phyloP scores from a whole-genome alignment of 2,888 invertebrate genomes.

The Cancer borealis region DNA sequence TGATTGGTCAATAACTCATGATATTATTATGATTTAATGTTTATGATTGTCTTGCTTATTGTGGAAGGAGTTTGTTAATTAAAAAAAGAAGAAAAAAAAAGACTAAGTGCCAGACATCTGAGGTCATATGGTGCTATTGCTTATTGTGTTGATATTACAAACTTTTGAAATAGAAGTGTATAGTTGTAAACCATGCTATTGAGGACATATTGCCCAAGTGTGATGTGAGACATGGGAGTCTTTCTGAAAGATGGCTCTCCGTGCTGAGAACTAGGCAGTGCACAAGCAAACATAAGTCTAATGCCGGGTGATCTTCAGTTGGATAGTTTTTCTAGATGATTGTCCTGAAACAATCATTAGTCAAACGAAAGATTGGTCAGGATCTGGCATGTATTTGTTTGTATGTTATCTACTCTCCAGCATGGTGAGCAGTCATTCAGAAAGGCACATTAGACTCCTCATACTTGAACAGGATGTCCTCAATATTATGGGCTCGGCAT shows the following conservation, averaged over 20 bases:
- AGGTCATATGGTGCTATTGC: too few relatives aligned
- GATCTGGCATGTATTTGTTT: not conserved
- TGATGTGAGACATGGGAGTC: not conserved
- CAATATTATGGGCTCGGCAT: too few relatives aligned
- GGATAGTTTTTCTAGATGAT: not conserved
- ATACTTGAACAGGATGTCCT: not conserved
- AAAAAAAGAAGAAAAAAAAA: too few relatives aligned
- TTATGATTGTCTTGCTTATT: too few relatives aligned
- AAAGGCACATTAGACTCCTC: not conserved
- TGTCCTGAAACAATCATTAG: not conserved
- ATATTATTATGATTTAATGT: not conserved
- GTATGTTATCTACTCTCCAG: not conserved
- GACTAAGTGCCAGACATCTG: too few relatives aligned
- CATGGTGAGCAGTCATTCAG: not conserved
- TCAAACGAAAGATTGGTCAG: not conserved
- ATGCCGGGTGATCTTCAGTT: not conserved
- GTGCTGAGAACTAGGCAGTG: not conserved
- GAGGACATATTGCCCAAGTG: not conserved
- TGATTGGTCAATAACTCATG: not conserved
- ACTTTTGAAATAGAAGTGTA: not conserved
- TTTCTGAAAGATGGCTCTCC: not conserved
- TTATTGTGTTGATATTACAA: not conserved
- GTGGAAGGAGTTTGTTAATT: too few relatives aligned
- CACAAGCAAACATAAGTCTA: not conserved
- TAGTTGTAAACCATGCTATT: not conserved